Evolutionary conservation across 2,113 vertebrate genomes (phyloP).

Genomic region (Haplochromis vanheusdeni): DNA sequence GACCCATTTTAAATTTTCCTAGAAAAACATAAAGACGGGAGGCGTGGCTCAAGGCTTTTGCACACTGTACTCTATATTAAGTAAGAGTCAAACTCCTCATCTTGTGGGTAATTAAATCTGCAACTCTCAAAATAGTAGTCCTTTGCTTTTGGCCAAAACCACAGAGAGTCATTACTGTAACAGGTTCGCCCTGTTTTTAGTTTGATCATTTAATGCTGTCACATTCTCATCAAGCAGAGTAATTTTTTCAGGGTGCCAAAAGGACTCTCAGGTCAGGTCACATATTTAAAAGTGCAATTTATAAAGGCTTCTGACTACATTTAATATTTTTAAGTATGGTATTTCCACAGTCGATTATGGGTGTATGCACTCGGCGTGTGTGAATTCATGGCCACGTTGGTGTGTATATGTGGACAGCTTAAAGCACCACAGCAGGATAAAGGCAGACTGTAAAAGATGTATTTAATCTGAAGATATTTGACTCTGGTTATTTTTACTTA

Average conservation of each 20-base stretch:
- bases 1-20: background rate
- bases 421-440: slow-evolving; percentile 19
- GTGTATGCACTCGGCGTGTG: background rate
- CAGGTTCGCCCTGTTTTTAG: background rate
- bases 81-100: background rate
- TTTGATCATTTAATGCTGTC: slow-evolving; percentile 31
- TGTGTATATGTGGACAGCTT: slow-evolving; percentile 16
- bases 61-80: background rate
- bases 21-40: background rate
- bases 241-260: slow-evolving; percentile 25
- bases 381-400: background rate
- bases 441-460: slow-evolving; percentile 54
- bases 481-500: slow-evolving; percentile 73
- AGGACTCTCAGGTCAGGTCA: slow-evolving; percentile 37
- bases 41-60: background rate
- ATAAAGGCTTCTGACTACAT: slow-evolving; percentile 32
- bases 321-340: slow-evolving; percentile 57
- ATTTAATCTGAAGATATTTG: slow-evolving; percentile 75
- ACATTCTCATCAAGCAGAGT: slow-evolving; percentile 54
- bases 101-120: background rate
- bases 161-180: slow-evolving; percentile 18
- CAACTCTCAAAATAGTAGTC: background rate
- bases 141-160: background rate
- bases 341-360: slow-evolving; percentile 40
- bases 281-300: slow-evolving; percentile 46